phyloP scores from a whole-genome alignment of 2,888 invertebrate species.

The Volucella zonaria region DNA sequence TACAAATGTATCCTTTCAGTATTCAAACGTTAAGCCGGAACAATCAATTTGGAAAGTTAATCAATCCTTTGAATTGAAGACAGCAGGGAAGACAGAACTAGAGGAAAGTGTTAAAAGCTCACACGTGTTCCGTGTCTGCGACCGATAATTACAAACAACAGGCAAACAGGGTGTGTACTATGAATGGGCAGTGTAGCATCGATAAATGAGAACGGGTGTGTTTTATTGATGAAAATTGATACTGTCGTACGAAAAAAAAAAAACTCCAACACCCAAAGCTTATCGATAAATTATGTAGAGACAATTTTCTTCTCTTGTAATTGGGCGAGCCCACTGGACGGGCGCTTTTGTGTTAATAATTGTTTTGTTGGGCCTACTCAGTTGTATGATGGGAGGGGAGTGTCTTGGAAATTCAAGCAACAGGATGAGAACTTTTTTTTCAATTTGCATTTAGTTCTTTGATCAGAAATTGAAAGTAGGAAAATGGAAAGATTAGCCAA shows the following conservation, averaged over 20 bases:
- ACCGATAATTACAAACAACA: conserved; percentile 47
- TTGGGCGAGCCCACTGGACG: conserved; percentile 22
- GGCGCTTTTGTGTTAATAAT: conserved; percentile 3
- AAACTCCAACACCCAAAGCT: conserved; percentile 6
- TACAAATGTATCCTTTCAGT: conserved; percentile 5
- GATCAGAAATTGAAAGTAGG: no score
- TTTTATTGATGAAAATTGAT: neutral
- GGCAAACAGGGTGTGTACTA: neutral
- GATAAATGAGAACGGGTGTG: conserved; percentile 8
- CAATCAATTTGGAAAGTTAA: conserved; percentile 59
- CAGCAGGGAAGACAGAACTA: neutral
- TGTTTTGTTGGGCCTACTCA: neutral
- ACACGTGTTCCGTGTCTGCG: conserved; percentile 53
- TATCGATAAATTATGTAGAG: conserved; percentile 21
- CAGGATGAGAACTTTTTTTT: no score
- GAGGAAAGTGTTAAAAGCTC: conserved; percentile 62
- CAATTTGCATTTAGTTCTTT: no score
- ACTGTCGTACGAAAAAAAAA: neutral
- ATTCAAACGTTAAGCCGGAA: conserved; percentile 43
- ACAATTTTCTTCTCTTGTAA: neutral
- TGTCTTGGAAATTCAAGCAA: no score
- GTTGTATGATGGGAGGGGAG: neutral
- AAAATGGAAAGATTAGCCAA: no score
- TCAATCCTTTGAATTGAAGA: conserved; percentile 27
- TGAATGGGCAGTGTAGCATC: neutral